phyloP scores from a whole-genome alignment of 2,113 vertebrate genomes.

The Actenoides lindsayi region DNA sequence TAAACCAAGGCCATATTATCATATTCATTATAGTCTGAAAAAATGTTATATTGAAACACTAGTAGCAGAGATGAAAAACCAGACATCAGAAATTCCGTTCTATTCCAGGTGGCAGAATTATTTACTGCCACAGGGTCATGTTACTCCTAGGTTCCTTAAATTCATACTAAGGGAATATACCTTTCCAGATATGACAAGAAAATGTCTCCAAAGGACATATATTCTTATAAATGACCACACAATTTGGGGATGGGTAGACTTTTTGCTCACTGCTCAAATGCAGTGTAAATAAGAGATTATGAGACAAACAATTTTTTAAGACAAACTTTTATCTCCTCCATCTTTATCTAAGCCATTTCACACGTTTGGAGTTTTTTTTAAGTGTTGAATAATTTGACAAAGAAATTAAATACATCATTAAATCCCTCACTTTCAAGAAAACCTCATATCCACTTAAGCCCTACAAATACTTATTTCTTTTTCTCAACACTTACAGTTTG shows the following conservation, averaged over 20 bases:
- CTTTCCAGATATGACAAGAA: conserved; percentile 25
- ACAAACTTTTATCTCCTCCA: background rate
- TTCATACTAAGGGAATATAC: conserved; percentile 38
- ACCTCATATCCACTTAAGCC: background rate
- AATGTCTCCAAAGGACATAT: background rate
- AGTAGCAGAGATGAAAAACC: conserved; percentile 47
- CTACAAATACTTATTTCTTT: background rate
- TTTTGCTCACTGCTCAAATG: background rate
- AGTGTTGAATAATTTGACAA: background rate
- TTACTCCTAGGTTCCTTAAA: conserved; percentile 27
- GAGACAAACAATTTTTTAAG: background rate
- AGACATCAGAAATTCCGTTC: conserved; percentile 56
- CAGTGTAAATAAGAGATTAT: background rate
- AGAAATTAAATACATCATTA: background rate
- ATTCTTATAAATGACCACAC: background rate
- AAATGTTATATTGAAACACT: conserved; percentile 49
- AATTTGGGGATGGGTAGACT: background rate
- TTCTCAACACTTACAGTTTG: background rate
- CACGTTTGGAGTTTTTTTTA: background rate
- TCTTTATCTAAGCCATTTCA: background rate
- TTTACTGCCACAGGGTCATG: conserved; percentile 26
- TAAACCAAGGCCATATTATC: conserved; percentile 51
- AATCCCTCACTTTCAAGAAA: background rate
- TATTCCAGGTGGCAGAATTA: conserved; percentile 40
- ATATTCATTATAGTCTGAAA: conserved; percentile 61